Evolutionary conservation across 1,140 invertebrate species (phyloP).

Genomic region (Hylyphantes graminicola): DNA sequence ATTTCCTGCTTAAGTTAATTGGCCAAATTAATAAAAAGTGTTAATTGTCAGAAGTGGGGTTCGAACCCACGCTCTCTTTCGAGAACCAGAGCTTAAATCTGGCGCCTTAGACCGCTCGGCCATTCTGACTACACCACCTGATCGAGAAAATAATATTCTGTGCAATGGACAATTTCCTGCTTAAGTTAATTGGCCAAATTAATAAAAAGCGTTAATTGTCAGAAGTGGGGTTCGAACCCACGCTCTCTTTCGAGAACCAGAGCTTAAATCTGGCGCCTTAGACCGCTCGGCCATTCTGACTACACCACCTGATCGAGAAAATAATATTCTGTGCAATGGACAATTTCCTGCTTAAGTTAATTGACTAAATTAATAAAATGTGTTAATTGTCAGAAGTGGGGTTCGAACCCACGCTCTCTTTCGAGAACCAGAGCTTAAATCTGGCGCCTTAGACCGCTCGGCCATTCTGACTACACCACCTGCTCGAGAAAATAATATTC

Average conservation of each 20-base stretch:
- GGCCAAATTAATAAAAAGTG: no score
- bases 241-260: slow-evolving; percentile 56
- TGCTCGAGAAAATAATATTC: no score
- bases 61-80: slow-evolving; percentile 55
- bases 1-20: no score
- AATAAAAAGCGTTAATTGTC: no score
- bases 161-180: no score
- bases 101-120: slow-evolving; percentile 53
- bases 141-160: no score
- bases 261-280: slow-evolving; percentile 56
- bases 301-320: no score
- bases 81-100: slow-evolving; percentile 56
- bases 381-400: slow-evolving; percentile 87
- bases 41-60: slow-evolving; percentile 45
- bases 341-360: no score
- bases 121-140: no score
- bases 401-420: slow-evolving; percentile 87
- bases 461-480: slow-evolving; percentile 52
- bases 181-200: no score
- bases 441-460: slow-evolving; percentile 59
- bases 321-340: no score
- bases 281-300: slow-evolving; percentile 52
- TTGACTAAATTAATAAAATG: no score
- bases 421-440: slow-evolving; percentile 77
- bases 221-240: slow-evolving; percentile 53